Conservation (phyloP, 2,113 vertebrate species). For the zebrafish (Danio rerio) region DNA sequence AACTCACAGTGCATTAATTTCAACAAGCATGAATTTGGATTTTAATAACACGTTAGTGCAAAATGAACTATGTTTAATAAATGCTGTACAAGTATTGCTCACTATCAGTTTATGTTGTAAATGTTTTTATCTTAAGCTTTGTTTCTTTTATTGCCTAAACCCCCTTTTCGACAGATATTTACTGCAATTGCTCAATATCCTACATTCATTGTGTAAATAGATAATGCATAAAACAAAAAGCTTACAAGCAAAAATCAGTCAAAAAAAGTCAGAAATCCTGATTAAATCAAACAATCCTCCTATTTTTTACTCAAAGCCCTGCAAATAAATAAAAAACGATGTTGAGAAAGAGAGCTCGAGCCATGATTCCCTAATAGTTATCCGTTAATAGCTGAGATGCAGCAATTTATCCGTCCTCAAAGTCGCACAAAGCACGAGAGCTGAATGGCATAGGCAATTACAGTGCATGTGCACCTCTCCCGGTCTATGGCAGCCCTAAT, state of each 20-base stretch:
- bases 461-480: conserved; percentile 80
- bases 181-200: neutral
- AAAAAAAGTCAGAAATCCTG: conserved; percentile 37
- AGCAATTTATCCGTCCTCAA: conserved; percentile 96
- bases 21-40: too few species aligned
- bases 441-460: conserved; percentile 98
- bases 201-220: neutral
- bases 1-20: too few species aligned
- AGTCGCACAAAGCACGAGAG: conserved; percentile 91
- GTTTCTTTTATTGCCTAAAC: too few species aligned
- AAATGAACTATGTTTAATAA: too few species aligned
- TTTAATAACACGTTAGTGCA: too few species aligned
- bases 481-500: conserved; percentile 79
- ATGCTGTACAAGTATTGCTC: too few species aligned
- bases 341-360: conserved; percentile 81
- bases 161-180: too few species aligned
- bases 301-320: conserved; percentile 87
- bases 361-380: conserved; percentile 93
- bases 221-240: too few species aligned
- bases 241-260: too few species aligned
- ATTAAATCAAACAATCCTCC: conserved; percentile 63
- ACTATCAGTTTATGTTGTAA: too few species aligned
- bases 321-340: conserved; percentile 83
- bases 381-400: conserved; percentile 86
- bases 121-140: too few species aligned